Evolutionary conservation across 2,888 invertebrate species (phyloP).

Genomic region (Anoplius nigerrimus): DNA sequence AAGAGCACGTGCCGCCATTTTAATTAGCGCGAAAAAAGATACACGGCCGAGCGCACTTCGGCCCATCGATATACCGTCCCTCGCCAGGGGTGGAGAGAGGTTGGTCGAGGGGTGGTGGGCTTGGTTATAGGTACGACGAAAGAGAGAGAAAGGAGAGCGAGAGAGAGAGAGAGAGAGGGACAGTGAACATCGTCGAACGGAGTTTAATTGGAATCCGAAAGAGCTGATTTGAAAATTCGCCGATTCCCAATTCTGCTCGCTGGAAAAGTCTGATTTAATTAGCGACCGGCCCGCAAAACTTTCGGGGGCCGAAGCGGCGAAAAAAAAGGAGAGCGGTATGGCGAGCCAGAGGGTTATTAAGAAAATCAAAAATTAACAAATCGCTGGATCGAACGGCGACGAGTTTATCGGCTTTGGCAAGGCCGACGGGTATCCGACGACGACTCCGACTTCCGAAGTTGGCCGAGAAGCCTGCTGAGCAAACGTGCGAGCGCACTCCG

Average conservation of each 20-base stretch:
- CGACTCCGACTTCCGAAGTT: too few species aligned
- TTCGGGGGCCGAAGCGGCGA: background rate
- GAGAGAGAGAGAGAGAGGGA: background rate
- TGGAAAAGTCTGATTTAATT: slow-evolving; percentile 15
- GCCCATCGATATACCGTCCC: slow-evolving; percentile 26
- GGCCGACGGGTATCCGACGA: too few species aligned
- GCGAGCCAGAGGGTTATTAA: too few species aligned
- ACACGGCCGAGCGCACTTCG: slow-evolving; percentile 8
- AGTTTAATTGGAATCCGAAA: slow-evolving; percentile 46
- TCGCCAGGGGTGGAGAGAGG: background rate
- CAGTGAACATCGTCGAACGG: slow-evolving; percentile 12
- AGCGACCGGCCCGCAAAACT: slow-evolving; percentile 10
- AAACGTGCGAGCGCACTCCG: too few species aligned
- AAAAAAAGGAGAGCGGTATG: background rate
- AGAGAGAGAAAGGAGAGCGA: background rate
- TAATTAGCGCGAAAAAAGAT: slow-evolving; percentile 39
- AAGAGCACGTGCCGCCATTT: slow-evolving; percentile 25
- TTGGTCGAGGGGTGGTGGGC: too few species aligned
- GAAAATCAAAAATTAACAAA: too few species aligned
- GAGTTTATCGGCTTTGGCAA: too few species aligned
- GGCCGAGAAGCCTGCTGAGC: too few species aligned
- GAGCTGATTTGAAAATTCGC: slow-evolving; percentile 40
- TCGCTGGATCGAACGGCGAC: too few species aligned
- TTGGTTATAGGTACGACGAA: background rate
- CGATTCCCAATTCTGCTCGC: slow-evolving; percentile 15